Evolutionary conservation across 2,888 invertebrate species (phyloP), one percentile per base, ranked within the genome.

Genomic region (Ypsolopha scabrella): DNA sequence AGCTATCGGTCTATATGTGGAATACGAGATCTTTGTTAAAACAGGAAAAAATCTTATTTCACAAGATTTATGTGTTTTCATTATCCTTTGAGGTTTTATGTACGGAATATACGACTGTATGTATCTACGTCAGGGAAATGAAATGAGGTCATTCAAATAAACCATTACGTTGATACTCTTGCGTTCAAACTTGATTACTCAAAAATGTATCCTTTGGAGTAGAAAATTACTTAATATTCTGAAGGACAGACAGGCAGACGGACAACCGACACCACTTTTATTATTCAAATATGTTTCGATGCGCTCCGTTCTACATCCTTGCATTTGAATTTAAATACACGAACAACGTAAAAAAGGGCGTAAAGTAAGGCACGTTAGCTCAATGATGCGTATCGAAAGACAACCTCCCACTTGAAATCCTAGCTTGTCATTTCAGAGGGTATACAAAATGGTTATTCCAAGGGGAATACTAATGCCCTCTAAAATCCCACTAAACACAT

Each of bases 401-500:
- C 60, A 57, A 57, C 57, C 59, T 55, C 57, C 57, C 59, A 56
- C 57, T 58, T 55, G 50, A 58, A 62, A 59, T 60, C 58, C 24
- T 36, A 38, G 24, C 24, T 11, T 13, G 50, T 56, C 57, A 58
- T 62, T 63, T 58, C 55, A 56, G 50, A 60, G 56, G 61, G 58
- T 38, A 38, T 60, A 54, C 45, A 52, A 54, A 57, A 60, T 56
- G 59, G 61, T 59, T 61, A 57, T 70, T 73, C 70, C 71, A 62
- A 59, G 71, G 73, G 75, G 63, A 57, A 62, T 55, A 60, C 60
- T 71, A 71, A 68, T 68, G 59, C 58, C 59, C 56, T 58, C 61
- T 60, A 60, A 65, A 68, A 60, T 62, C 55, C 59, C 57, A 60
- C 65, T 71, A 65, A 75, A 70, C 62, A 67, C 68, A 59, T 72